Evolutionary conservation across 2,797 vertebrate species (phyloP), one percentile per base, ranked within the genome.

Genomic region (Phyllotis vaccarum): DNA sequence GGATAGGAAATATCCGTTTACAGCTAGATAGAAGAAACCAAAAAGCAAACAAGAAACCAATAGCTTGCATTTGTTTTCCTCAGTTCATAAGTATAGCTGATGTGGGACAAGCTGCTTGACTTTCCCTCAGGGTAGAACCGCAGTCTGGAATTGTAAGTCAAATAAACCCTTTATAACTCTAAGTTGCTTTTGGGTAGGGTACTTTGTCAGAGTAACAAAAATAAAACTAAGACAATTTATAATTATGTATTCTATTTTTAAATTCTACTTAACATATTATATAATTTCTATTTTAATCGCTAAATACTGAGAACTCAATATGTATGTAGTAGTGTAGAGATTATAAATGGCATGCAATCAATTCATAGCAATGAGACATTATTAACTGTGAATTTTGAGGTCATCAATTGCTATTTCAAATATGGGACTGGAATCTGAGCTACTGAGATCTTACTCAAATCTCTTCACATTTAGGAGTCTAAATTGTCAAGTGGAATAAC

Each of bases 211-310:
- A 40, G 4, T 40, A 86, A 56, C 0, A n/a, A 5, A 37, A 86
- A 86, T 54, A n/a, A 70, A 72, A 29, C 13, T 29, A 54, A 37
- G 54, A 40, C 14, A 86, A 54, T 6, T n/a, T 37, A n/a, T 43
- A 85, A 86, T 76, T 76, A 76, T 43, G 6, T 62, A 43, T 4
- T 34, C 31, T 21, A 8, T 34, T 19, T 34, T 43, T 76, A 17
- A 83, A 58, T 54, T 96, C 82, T 94, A 88, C 37, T 72, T 60
- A 78, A 64, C 80, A 34, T 49, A 76, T 68, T 68, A 22, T 37
- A 58, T 62, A 52, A 19, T 34, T 70, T 75, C 60, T 80, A 52
- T 78, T 89, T 16, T 24, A 76, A 62, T 27, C 49, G 10, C 6
- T 49, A 78, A 27, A 27, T 29, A 78, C 37, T 64, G 46, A 64